Conservation (phyloP, 1,140 invertebrate genomes). For the Metopolophium dirhodum region DNA sequence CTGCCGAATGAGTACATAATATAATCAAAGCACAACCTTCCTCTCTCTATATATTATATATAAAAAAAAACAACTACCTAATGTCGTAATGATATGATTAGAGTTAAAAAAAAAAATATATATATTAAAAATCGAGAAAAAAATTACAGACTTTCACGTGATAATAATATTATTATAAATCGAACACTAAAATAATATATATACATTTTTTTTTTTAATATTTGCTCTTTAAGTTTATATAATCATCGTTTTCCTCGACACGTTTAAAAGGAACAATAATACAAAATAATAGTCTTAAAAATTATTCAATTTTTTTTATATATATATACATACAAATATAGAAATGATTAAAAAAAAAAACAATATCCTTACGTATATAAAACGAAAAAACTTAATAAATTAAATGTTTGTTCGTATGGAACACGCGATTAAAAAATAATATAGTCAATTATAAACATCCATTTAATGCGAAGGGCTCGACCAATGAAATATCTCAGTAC, state of each 20-base stretch:
- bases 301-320: conserved; percentile 41
- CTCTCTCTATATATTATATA: conserved; percentile 17
- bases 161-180: conserved; percentile 34
- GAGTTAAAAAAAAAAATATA: conserved; percentile 40
- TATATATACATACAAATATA: background rate
- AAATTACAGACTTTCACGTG: conserved; percentile 45
- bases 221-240: conserved; percentile 19
- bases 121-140: conserved; percentile 26
- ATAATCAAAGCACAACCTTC: conserved; percentile 23
- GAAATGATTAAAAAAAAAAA: conserved; percentile 35
- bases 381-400: conserved; percentile 54
- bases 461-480: background rate
- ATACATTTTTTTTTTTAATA: background rate
- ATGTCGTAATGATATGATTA: conserved; percentile 55
- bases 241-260: conserved; percentile 37
- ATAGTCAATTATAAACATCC: conserved; percentile 1
- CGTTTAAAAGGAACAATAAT: conserved; percentile 55
- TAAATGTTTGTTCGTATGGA: conserved; percentile 48
- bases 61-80: conserved; percentile 42
- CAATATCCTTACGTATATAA: conserved; percentile 24
- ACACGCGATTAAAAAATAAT: conserved; percentile 17
- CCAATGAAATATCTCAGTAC: conserved; percentile 32
- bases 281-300: conserved; percentile 51
- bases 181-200: conserved; percentile 5
- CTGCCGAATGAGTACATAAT: background rate